phyloP scores from a whole-genome alignment of 2,797 vertebrate species.

The Martes flavigula region DNA sequence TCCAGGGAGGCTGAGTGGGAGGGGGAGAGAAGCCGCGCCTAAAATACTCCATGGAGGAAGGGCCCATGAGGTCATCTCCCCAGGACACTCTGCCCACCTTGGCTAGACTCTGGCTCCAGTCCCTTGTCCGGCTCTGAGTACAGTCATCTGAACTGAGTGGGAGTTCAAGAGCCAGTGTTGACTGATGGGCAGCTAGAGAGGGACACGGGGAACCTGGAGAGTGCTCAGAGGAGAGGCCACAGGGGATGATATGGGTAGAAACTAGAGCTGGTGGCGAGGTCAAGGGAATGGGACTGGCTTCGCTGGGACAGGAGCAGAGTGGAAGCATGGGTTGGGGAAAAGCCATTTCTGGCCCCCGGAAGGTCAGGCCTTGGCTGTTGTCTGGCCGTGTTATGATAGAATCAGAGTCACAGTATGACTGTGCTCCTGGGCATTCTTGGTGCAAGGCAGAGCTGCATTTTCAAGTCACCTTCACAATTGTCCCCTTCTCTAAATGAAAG shows the following conservation, averaged over 20 bases:
- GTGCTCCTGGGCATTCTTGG: not conserved
- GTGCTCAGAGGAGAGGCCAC: slow-evolving; percentile 33
- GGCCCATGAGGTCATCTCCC: slow-evolving; percentile 57
- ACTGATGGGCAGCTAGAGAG: slow-evolving; percentile 42
- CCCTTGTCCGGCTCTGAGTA: slow-evolving; percentile 14
- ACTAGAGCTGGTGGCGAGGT: not conserved
- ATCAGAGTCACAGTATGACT: not conserved
- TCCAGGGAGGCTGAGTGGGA: not conserved
- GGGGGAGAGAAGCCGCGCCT: not conserved
- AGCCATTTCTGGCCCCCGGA: not conserved
- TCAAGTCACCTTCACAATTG: not conserved
- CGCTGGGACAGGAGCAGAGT: not conserved
- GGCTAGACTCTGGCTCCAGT: not conserved
- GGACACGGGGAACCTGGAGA: slow-evolving; percentile 43
- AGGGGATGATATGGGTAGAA: slow-evolving; percentile 63
- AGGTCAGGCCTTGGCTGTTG: not conserved
- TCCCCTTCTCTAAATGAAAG: not conserved
- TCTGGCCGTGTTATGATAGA: not conserved
- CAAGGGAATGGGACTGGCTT: not conserved
- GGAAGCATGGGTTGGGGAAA: not conserved
- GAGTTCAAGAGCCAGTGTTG: not conserved
- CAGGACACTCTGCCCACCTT: not conserved
- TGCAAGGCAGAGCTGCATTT: not conserved
- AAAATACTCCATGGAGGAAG: slow-evolving; percentile 42
- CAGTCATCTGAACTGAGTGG: slow-evolving; percentile 29